Conservation (phyloP, 2,113 vertebrate species). For the Sceloporus undulatus region DNA sequence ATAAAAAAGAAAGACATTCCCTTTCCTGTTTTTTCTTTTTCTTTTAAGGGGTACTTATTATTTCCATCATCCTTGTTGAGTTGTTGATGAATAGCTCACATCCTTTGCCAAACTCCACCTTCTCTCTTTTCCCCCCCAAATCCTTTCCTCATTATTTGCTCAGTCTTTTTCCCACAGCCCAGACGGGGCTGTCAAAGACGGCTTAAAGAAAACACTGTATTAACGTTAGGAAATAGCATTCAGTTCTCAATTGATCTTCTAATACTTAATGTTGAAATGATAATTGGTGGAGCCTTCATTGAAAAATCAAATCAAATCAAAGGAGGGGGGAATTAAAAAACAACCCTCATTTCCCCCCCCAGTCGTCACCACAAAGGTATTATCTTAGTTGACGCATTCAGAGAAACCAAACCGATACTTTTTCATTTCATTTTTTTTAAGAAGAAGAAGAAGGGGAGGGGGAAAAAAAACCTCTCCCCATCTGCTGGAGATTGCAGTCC, state of each 20-base stretch:
- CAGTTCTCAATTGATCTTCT: constrained; percentile 94
- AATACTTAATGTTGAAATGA: constrained; percentile 98
- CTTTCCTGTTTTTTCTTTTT: constrained; percentile 64
- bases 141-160: constrained; percentile 85
- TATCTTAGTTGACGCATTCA: constrained; percentile 83
- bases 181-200: constrained; percentile 88
- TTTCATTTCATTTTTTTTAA: constrained; percentile 66
- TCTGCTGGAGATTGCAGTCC: constrained; percentile 90
- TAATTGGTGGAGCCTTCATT: constrained; percentile 90
- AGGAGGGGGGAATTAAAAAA: constrained; percentile 50
- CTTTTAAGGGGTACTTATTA: constrained; percentile 79
- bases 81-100: constrained; percentile 82
- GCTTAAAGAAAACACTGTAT: constrained; percentile 93
- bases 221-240: constrained; percentile 96
- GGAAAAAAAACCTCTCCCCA: constrained; percentile 67
- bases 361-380: constrained; percentile 79
- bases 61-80: constrained; percentile 81
- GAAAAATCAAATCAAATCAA: constrained; percentile 60
- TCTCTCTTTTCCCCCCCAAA: constrained; percentile 78
- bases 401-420: constrained; percentile 86
- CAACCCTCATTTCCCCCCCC: constrained; percentile 78
- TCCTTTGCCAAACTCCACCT: constrained; percentile 84
- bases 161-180: constrained; percentile 89
- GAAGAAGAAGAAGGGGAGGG: background rate
- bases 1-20: background rate